phyloP scores from a whole-genome alignment of 92 coral and sea anemone genomes.

The Parazoanthus atlanticus region DNA sequence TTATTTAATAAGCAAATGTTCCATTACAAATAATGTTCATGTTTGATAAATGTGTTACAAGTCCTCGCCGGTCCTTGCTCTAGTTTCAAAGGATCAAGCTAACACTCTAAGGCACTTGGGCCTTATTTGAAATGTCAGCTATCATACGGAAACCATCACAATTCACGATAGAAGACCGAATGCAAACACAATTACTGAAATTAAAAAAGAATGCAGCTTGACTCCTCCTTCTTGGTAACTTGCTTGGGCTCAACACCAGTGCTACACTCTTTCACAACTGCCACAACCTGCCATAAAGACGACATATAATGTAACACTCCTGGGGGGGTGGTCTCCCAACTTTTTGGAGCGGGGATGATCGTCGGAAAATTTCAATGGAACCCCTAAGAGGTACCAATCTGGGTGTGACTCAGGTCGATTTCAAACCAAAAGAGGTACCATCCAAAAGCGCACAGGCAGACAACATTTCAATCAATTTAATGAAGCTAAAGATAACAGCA shows the following conservation, averaged over 20 bases:
- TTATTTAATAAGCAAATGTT: neutral
- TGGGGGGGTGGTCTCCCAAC: too few species aligned
- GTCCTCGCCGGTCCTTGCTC: conserved; percentile 22
- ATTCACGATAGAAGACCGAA: conserved; percentile 2
- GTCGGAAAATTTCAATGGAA: too few species aligned
- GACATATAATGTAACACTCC: neutral
- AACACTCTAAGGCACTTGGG: conserved; percentile 28
- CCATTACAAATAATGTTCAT: neutral
- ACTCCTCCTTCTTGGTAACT: conserved; percentile 48
- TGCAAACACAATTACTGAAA: conserved; percentile 28
- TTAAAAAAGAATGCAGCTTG: conserved; percentile 53
- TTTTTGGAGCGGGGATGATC: too few species aligned
- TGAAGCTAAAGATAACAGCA: too few species aligned
- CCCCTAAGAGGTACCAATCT: too few species aligned
- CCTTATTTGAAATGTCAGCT: conserved; percentile 49
- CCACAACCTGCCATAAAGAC: conserved; percentile 47
- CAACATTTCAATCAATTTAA: too few species aligned
- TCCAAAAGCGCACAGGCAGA: too few species aligned
- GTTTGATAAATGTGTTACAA: neutral
- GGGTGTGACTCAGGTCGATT: too few species aligned
- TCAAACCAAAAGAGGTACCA: too few species aligned
- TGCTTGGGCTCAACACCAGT: conserved; percentile 58
- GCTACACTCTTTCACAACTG: conserved; percentile 61
- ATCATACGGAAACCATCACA: conserved; percentile 50
- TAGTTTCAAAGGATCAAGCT: conserved; percentile 51